These are phyloP conservation scores for Paratrypauchen microcephalus DNA, from an alignment of 2,797 vertebrate genomes.

Conservation along the genomic window DNA sequence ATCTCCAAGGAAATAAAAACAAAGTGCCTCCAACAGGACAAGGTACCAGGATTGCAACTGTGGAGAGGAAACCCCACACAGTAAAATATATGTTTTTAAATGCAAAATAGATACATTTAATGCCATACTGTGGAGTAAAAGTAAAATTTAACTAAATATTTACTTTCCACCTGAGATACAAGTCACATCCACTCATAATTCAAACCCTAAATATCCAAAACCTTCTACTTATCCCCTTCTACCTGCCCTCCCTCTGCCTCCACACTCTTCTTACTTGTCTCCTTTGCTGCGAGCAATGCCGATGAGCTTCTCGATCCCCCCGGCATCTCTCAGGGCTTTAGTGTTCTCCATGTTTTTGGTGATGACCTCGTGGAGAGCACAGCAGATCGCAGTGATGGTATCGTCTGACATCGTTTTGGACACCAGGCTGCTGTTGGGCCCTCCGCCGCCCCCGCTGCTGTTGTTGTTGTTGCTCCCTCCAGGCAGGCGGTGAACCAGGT, in stretches of 20 bases:
- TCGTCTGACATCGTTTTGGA: constrained; percentile 97
- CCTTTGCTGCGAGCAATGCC: constrained; percentile 99
- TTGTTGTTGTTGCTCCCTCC: constrained; percentile 85
- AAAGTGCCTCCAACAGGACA: no score
- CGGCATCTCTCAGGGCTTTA: constrained; percentile 97
- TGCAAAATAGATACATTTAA: no score
- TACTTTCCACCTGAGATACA: not conserved
- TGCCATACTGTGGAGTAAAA: no score
- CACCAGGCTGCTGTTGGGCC: constrained; percentile 66
- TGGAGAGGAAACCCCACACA: no score
- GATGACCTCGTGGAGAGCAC: constrained; percentile 98
- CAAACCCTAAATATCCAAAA: not conserved
- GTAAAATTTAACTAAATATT: not conserved
- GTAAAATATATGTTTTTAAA: no score
- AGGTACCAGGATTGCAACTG: no score
- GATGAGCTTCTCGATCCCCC: constrained; percentile 97
- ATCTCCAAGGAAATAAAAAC: no score
- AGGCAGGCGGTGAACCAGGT: constrained; percentile 94
- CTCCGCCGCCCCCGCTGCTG: constrained; percentile 82
- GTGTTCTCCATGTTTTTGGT: constrained; percentile 99
- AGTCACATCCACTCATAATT: not conserved
- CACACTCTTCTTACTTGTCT: constrained; percentile 87
- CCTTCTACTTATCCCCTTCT: not conserved
- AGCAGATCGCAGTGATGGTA: constrained; percentile 97
- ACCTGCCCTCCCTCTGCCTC: not conserved